Base-by-base conservation (phyloP, 2,113 vertebrate species). In the Lamprotornis superbus region DNA sequence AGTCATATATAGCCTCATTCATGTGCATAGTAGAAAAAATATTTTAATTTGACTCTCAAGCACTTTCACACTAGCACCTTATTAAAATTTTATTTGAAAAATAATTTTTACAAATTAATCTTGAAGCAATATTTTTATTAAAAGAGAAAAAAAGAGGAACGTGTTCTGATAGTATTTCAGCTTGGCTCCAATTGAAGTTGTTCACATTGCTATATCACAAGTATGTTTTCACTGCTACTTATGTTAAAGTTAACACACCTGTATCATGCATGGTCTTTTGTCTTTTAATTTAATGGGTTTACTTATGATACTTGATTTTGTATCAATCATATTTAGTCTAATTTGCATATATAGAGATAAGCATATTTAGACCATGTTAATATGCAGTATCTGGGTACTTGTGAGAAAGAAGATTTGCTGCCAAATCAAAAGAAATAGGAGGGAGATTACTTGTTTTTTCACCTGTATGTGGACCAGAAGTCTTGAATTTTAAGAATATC, bases 221-320 rank as follows among this genome's bases (percentile, higher is more conserved):
- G 3, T 42, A 15, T 27, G 5, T 55, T 55, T 79, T 61, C 37
- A 53, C 10, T 52, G 19, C 12, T 24, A 23, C 6, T 47, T 42
- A 9, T 4, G 1, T 39, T 65, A 15, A 50, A 56, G 11, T 24
- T 69, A 57, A 24, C 14, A 15, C 2, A 17, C 1, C 7, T 63
- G 2, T 40, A 30, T 35, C 3, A 21, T 16, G 28, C 15, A 31
- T 0, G 0, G 5, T 25, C 3, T 60, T 67, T 44, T 59, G 7
- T 2, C 10, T 71, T 76, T 49, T 23, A n/a, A 33, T 18, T 56
- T 59, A 28, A 35, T 35, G 15, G 15, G 5, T 52, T 89, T 87
- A 7, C 5, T 47, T 74, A 52, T 46, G 16, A 35, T 28, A 8
- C 20, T 90, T 21, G 2, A 18, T 55, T 71, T 70, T 64, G 6